Evolutionary conservation across 2,797 vertebrate genomes (phyloP), one percentile per base, ranked within the genome.

Genomic region (Orestias chungarensis): DNA sequence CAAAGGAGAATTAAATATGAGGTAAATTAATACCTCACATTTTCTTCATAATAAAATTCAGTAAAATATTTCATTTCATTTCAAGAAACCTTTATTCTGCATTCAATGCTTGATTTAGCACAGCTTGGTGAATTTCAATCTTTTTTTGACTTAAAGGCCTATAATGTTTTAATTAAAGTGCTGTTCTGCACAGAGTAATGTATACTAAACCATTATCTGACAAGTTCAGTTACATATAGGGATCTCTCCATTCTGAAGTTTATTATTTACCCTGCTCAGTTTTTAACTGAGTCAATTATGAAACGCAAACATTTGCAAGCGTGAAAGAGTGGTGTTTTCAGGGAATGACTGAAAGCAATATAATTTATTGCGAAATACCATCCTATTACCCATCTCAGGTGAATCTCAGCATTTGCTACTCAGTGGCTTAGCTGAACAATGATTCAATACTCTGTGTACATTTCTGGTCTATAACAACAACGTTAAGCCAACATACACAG

Each of bases 331-430:
- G 70, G 46, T 54, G 66, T 62, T 52, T 64, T 47, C 76, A 64
- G n/a, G 61, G 79, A 64, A 76, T 70, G 73, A 75, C 81, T 76
- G 88, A 83, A 68, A 80, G 80, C 85, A 90, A 88, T 89, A 81
- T 90, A 90, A 90, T 93, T 88, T 89, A 86, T 87, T 84, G 89
- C 88, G 83, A 89, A 90, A 84, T 87, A 80, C 86, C 80, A 81
- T 91, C 81, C 74, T 88, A 88, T 92, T 84, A 72, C 80, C 85
- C 82, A 82, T 73, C 82, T 86, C 79, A 78, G 72, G 87, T 91
- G 86, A 84, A 87, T 92, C 86, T 87, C 78, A 79, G 86, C 80
- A 4, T 57, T 31, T 23, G 1, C 17, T 20, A 18, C 29, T 3
- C 54, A 57, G 29, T 81, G 35, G 10, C 38, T 74, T 70, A 74